These are phyloP conservation scores for Pachymerium ferrugineum DNA, from an alignment of 2,888 invertebrate genomes.

Conservation along the genomic window DNA sequence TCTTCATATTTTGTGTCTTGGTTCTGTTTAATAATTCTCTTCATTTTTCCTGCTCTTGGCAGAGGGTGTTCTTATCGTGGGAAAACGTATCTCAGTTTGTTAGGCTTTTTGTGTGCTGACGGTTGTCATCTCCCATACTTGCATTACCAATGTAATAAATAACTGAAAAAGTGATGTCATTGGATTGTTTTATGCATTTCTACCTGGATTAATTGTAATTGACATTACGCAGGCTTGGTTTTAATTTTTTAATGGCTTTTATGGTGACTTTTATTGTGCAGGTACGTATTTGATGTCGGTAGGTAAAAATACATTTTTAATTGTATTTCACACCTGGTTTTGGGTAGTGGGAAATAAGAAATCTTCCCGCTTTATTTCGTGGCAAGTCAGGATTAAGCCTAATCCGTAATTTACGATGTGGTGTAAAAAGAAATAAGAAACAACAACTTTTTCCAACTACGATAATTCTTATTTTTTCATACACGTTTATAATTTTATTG, in stretches of 20 bases:
- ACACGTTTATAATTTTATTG: background rate
- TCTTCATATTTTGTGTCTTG: constrained; percentile 24
- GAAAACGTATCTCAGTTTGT: background rate
- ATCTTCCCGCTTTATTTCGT: background rate
- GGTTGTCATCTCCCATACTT: too few species aligned
- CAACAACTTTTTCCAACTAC: background rate
- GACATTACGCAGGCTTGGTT: too few species aligned
- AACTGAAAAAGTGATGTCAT: too few species aligned
- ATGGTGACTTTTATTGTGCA: background rate
- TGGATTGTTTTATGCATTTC: too few species aligned
- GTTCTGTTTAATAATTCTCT: constrained; percentile 23
- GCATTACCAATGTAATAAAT: too few species aligned
- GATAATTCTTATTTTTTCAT: background rate
- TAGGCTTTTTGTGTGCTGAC: too few species aligned
- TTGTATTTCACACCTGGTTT: constrained; percentile 19
- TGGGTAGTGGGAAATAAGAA: background rate
- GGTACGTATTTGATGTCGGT: background rate
- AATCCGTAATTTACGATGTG: background rate
- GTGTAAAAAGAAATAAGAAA: constrained; percentile 1
- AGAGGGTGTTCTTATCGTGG: constrained; percentile 18
- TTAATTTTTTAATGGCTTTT: background rate
- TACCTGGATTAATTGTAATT: too few species aligned
- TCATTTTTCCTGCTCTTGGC: constrained; percentile 11
- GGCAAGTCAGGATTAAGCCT: constrained; percentile 2
- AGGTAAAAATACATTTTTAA: constrained; percentile 7